These are phyloP conservation scores for Phortica magna DNA, from an alignment of 2,888 invertebrate genomes.

Conservation along the genomic window DNA sequence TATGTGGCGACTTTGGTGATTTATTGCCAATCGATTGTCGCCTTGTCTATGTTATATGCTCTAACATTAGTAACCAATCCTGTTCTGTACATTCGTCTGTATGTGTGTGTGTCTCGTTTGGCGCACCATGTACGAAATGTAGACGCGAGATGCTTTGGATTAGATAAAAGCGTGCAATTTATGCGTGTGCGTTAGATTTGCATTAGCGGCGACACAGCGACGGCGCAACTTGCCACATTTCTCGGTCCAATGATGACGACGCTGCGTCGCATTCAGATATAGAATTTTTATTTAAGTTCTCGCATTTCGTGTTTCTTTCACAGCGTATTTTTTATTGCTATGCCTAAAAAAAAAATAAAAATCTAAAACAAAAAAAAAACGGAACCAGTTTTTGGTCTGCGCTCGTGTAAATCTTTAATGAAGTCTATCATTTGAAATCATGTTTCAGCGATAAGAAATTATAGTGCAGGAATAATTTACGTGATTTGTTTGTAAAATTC, in stretches of 20 bases:
- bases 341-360: neutral
- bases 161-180: slow-evolving; percentile 71
- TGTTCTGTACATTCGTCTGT: neutral
- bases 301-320: neutral
- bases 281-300: slow-evolving; percentile 6
- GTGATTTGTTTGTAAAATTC: slow-evolving; percentile 63
- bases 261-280: slow-evolving; percentile 22
- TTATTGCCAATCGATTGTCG: slow-evolving; percentile 76
- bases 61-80: neutral
- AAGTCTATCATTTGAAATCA: slow-evolving; percentile 71
- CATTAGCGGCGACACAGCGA: slow-evolving; percentile 5
- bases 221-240: neutral
- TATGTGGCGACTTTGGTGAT: slow-evolving; percentile 73
- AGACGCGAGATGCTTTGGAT: slow-evolving; percentile 69
- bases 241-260: slow-evolving; percentile 12
- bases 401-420: slow-evolving; percentile 33
- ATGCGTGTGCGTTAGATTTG: slow-evolving; percentile 55
- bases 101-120: neutral
- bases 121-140: slow-evolving; percentile 24
- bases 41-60: slow-evolving; percentile 39
- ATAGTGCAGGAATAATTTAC: slow-evolving; percentile 69
- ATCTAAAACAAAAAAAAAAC: slow-evolving; percentile 3
- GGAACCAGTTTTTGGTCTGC: neutral
- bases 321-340: neutral
- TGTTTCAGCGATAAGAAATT: slow-evolving; percentile 69